Base-by-base conservation (phyloP, 2,797 vertebrate genomes). In the Neopelma chrysocephalum region DNA sequence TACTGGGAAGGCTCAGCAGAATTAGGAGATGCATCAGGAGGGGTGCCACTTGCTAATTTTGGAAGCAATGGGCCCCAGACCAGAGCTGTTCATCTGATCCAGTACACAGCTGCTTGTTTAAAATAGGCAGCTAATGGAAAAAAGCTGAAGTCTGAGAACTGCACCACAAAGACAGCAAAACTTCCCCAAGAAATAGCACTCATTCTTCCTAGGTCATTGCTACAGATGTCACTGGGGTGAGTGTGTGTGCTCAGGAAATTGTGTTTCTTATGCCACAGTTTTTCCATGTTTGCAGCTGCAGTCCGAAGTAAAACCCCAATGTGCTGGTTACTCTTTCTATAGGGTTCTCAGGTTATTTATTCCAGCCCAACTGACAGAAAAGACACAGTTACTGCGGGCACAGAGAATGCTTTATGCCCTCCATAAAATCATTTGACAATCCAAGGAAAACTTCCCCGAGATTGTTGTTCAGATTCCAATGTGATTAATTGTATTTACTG, bases 391-490 rank as follows among this genome's bases (percentile, higher is more conserved):
- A 57, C 56, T 68, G 75, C 0, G 0, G 53, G 60, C 38, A 92
- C 12, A 60, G 70, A 32, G n/a, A 82, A 73, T 20, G n/a, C 47
- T 91, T 94, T 87, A 89, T 40, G 10, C 2, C 13, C 48, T 72
- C 83, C 56, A 80, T 38, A 90, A 87, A 96, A 89, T 36, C 48
- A 34, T 77, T 48, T 87, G 77, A 73, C 86, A 93, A 70, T 32
- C 36, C 60, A 71, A 89, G 81, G 60, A 90, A 94, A 94, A 61
- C 48, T 82, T 91, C 42, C 54, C 77, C 0, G 3, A 80, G 51
- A 17, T 27, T n/a, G 36, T 27, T 75, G 42, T 17, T 66, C 72
- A 70, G 69, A 72, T 58, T 82, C 62, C 51, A 65, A 0, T 3
- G 6, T 71, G 62, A 95, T 82, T 82, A 70, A 90, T 3, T 22